Conservation (phyloP, 2,113 vertebrate species). For the Blennius ocellaris region DNA sequence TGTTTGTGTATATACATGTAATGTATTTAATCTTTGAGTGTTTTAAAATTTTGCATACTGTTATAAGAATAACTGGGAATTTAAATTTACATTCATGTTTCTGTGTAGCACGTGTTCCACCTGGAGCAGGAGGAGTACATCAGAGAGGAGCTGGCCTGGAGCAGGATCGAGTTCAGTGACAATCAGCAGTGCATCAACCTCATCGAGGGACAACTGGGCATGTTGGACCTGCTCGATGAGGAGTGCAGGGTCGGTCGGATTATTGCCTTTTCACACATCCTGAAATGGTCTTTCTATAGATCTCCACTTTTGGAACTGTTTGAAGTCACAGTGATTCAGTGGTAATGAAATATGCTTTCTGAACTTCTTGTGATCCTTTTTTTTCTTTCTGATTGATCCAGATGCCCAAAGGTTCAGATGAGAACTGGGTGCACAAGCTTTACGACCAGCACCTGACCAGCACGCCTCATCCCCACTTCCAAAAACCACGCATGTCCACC, state of each 20-base stretch:
- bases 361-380: background rate
- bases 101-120: slow-evolving; percentile 84
- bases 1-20: too few relatives aligned
- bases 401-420: slow-evolving; percentile 87
- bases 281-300: too few relatives aligned
- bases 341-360: too few relatives aligned
- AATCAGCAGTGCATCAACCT: slow-evolving; percentile 85
- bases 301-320: too few relatives aligned
- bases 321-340: too few relatives aligned
- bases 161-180: slow-evolving; percentile 83
- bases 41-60: too few relatives aligned
- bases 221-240: slow-evolving; percentile 86
- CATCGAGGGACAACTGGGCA: slow-evolving; percentile 81
- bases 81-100: background rate
- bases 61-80: too few relatives aligned
- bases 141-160: slow-evolving; percentile 85
- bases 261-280: too few relatives aligned
- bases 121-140: slow-evolving; percentile 87
- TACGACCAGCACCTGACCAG: slow-evolving; percentile 79
- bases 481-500: slow-evolving; percentile 82
- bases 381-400: slow-evolving; percentile 45
- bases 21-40: too few relatives aligned
- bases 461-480: slow-evolving; percentile 78
- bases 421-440: slow-evolving; percentile 86
- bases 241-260: slow-evolving; percentile 81